Evolutionary conservation across 2,888 invertebrate species (phyloP), one percentile per base, ranked within the genome.

Genomic region (Alsophila aescularia): DNA sequence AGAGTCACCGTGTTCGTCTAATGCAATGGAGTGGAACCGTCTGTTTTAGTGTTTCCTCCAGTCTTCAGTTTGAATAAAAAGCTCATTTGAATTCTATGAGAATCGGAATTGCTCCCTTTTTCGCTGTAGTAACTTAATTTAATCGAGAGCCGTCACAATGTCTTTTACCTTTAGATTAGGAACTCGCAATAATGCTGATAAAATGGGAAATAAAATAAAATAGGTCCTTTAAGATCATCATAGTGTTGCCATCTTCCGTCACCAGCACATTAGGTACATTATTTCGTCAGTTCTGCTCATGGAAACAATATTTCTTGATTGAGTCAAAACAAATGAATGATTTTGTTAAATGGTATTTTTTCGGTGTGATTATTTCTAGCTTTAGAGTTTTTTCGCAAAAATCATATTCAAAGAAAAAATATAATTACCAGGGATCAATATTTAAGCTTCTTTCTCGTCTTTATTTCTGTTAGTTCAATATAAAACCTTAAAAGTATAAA

Each of bases 11-110:
- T 75, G 71, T 75, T 77, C 74, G 70, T 75, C 67, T 68, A 69
- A 70, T 66, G 76, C 80, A 76, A 79, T 79, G 78, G 74, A 75
- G 75, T 70, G 70, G 66, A 77, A 80, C 77, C 78, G 72, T 83
- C 81, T 84, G 81, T 83, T 84, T 87, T 83, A 86, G 81, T 84
- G 85, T 85, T 81, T 77, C 77, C 76, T 77, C 76, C 78, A 76
- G 72, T 79, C 77, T 79, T 73, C 73, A 74, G 81, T 90, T 89
- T 89, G 89, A 88, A 90, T 90, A 90, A 90, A 90, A 89, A 84
- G 81, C 86, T 90, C 90, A 88, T 90, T 90, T 90, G 86, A 87
- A 90, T 90, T 87, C 90, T 85, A 89, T 85, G 88, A 82, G 89
- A 86, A 90, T 90, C 85, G 88, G 78, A 89, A 88, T 87, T 83